Evolutionary conservation across 2,888 invertebrate genomes (phyloP).

Genomic region (Notodonta ziczac): DNA sequence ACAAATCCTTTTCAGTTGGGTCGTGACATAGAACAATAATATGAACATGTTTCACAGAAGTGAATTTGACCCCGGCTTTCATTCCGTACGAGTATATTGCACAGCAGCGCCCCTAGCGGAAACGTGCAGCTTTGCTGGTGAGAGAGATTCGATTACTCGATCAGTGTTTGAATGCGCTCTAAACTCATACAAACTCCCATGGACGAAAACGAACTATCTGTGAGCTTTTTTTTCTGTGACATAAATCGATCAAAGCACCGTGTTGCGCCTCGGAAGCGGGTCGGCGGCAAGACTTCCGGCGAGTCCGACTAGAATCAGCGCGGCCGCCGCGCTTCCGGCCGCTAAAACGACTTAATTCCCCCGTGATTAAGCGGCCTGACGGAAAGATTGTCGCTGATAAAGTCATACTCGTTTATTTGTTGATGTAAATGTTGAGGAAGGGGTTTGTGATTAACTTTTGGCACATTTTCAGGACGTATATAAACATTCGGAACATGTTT

Average conservation of each 20-base stretch:
- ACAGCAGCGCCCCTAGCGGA: too few relatives aligned
- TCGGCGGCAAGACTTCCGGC: slow-evolving; percentile 61
- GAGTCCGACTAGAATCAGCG: slow-evolving; percentile 50
- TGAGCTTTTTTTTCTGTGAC: background rate
- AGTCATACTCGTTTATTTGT: slow-evolving; percentile 16
- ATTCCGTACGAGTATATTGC: too few relatives aligned
- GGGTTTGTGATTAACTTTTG: background rate
- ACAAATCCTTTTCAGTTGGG: too few relatives aligned
- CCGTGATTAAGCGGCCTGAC: slow-evolving; percentile 38
- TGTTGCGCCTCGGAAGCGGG: slow-evolving; percentile 46
- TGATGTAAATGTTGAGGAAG: slow-evolving; percentile 1
- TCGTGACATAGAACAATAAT: too few relatives aligned
- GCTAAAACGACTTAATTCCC: slow-evolving; percentile 45
- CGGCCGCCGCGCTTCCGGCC: slow-evolving; percentile 51
- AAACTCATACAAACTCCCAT: too few relatives aligned
- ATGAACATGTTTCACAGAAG: too few relatives aligned
- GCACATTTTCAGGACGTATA: background rate
- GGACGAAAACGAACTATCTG: too few relatives aligned
- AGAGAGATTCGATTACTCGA: too few relatives aligned
- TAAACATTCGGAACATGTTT: too few relatives aligned
- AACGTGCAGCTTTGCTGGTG: too few relatives aligned
- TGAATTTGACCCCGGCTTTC: too few relatives aligned
- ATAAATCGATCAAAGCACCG: slow-evolving; percentile 21
- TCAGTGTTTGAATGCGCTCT: too few relatives aligned
- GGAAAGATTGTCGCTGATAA: slow-evolving; percentile 30